Base-by-base conservation (phyloP, 2,888 invertebrate species). In the Andricus quercusramuli region DNA sequence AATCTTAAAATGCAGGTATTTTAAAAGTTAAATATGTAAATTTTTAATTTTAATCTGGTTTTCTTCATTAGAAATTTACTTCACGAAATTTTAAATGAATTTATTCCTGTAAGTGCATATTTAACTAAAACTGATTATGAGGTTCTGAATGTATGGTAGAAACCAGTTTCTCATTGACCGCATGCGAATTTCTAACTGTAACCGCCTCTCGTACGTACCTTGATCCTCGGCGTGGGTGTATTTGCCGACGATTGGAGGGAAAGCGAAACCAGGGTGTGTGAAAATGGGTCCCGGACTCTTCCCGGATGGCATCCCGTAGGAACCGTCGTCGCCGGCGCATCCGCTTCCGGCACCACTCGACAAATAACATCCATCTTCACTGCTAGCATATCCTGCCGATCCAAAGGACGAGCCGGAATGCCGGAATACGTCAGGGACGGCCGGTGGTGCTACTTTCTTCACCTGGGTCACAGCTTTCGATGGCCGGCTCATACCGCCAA, bases 361-460 rank as follows among this genome's bases (percentile, higher is more conserved):
- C 70, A 95, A 94, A 89, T 95, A 96, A 76, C 95, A 94, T 89
- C 95, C 95, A 89, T 96, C 96, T 92, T 96, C 96, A 86, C 96
- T 96, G 86, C 96, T 96, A 81, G 96, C 96, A 93, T 96, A 96
- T 82, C 96, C 96, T 44, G 96, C 96, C 59, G 95, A 95, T 83
- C 96, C 96, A 93, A 96, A 96, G 90, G 96, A 96, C 93, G 96
- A 96, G 80, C 96, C 96, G 77, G 96, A 96, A 93, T 96, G 96
- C 82, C 97, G 95, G 93, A 96, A 95, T 86, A 96, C 95, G 92
- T 96, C 96, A 76, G 97, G 97, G 86, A 97, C 96, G 78, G 97
- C 97, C 67, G 97, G 97, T 89, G 98, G 98, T 88, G 97, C 96
- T 92, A 98, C 97, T 94, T 97, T 97, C 94, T 98, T 98, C 91